A percentile compares a stretch with the other conserved stretches of the same genome.
phyloP scores from a whole-genome alignment of 1,140 invertebrate genomes.

The Eubasilissa regina region DNA sequence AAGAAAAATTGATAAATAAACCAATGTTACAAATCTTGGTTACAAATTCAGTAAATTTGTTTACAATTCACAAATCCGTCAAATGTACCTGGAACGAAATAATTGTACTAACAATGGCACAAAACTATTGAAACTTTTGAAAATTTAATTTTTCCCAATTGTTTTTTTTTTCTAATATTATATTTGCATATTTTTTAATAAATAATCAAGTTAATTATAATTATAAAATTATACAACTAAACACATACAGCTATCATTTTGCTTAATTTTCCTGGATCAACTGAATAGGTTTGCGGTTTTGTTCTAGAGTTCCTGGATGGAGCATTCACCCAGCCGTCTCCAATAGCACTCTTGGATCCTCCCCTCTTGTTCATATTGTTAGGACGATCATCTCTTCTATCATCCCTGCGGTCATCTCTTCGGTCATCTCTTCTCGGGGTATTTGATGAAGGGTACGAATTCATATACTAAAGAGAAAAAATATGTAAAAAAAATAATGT shows the following conservation, averaged over 20 bases:
- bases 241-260: slow-evolving; percentile 22
- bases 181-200: too few species aligned
- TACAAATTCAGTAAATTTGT: too few species aligned
- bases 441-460: not conserved
- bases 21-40: too few species aligned
- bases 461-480: slow-evolving; percentile 11
- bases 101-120: too few species aligned
- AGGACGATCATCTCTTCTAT: slow-evolving; percentile 72
- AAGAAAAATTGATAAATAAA: too few species aligned
- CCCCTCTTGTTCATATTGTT: slow-evolving; percentile 59
- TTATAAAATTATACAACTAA: not conserved
- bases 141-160: too few species aligned
- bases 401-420: slow-evolving; percentile 69
- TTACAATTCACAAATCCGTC: too few species aligned
- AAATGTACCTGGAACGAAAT: too few species aligned
- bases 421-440: slow-evolving; percentile 53
- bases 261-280: slow-evolving; percentile 72
- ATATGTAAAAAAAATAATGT: not conserved
- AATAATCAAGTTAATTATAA: not conserved
- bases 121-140: too few species aligned
- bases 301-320: slow-evolving; percentile 58
- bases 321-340: slow-evolving; percentile 64
- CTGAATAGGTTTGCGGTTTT: slow-evolving; percentile 63
- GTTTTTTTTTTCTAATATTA: too few species aligned
- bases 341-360: slow-evolving; percentile 61